These are phyloP conservation scores for Macrostomum cliftonense DNA, from an alignment of 2,888 invertebrate genomes.

Conservation along the genomic window DNA sequence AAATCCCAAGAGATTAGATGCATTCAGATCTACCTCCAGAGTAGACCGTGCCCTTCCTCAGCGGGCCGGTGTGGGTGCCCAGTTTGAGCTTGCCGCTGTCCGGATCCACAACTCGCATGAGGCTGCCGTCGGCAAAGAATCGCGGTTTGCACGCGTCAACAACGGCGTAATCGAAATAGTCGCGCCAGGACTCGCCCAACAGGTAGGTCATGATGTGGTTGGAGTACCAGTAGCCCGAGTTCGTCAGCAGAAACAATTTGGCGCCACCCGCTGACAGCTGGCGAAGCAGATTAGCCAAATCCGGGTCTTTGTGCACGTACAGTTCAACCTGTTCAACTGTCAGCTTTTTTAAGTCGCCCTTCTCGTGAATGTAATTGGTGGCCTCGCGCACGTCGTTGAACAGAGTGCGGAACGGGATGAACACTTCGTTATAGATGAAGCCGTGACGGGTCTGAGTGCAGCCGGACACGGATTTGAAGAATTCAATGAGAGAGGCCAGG, in stretches of 20 bases:
- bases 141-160: conserved; percentile 86
- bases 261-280: conserved; percentile 68
- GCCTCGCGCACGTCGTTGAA: conserved; percentile 88
- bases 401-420: conserved; percentile 91
- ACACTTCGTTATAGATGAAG: conserved; percentile 39
- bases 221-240: conserved; percentile 85
- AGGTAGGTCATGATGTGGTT: conserved; percentile 38
- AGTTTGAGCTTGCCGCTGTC: conserved; percentile 57
- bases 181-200: conserved; percentile 50
- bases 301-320: conserved; percentile 75
- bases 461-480: too few species aligned
- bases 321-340: conserved; percentile 71
- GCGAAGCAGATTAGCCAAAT: conserved; percentile 68
- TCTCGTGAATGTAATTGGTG: conserved; percentile 56
- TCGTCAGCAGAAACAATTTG: conserved; percentile 82
- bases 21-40: too few species aligned
- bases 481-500: too few species aligned
- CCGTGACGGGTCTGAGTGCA: too few species aligned
- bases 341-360: conserved; percentile 50
- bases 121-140: conserved; percentile 92
- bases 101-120: conserved; percentile 72
- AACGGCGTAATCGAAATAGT: conserved; percentile 87
- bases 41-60: conserved; percentile 51
- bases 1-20: too few species aligned
- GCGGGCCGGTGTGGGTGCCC: conserved; percentile 77